Evolutionary conservation across 2,888 invertebrate genomes (phyloP).

Genomic region (Drosophila bunnanda): DNA sequence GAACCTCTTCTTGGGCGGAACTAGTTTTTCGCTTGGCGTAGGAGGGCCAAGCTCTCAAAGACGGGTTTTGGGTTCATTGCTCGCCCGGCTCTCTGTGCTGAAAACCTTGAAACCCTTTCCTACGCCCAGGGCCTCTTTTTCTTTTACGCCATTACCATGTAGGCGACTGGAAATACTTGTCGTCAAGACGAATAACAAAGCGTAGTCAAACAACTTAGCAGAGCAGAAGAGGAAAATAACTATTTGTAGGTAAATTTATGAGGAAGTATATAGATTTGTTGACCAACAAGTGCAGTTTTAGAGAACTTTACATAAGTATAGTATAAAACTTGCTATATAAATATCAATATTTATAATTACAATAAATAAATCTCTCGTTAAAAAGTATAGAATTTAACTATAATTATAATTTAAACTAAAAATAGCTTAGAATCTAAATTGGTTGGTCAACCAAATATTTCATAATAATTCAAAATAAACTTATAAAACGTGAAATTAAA

Average conservation of each 20-base stretch:
- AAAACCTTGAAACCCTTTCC: constrained; percentile 65
- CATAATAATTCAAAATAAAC: too few relatives aligned
- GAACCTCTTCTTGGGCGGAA: constrained; percentile 33
- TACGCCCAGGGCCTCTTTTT: constrained; percentile 24
- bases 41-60: constrained; percentile 27
- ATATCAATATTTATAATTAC: too few relatives aligned
- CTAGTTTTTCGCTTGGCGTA: constrained; percentile 39
- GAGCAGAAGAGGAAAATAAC: neutral
- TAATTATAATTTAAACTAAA: neutral
- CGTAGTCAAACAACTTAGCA: constrained; percentile 6
- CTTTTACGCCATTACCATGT: constrained; percentile 27
- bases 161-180: constrained; percentile 25
- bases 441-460: too few relatives aligned
- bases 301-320: neutral
- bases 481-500: too few relatives aligned
- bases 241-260: neutral
- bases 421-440: too few relatives aligned
- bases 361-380: too few relatives aligned
- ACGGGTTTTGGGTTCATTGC: constrained; percentile 64
- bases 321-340: neutral
- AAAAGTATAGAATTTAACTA: neutral
- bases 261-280: neutral
- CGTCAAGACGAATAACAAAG: constrained; percentile 15
- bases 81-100: constrained; percentile 40
- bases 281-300: too few relatives aligned